phyloP scores from a whole-genome alignment of 2,797 vertebrate genomes.

The Amphiprion clarkii region DNA sequence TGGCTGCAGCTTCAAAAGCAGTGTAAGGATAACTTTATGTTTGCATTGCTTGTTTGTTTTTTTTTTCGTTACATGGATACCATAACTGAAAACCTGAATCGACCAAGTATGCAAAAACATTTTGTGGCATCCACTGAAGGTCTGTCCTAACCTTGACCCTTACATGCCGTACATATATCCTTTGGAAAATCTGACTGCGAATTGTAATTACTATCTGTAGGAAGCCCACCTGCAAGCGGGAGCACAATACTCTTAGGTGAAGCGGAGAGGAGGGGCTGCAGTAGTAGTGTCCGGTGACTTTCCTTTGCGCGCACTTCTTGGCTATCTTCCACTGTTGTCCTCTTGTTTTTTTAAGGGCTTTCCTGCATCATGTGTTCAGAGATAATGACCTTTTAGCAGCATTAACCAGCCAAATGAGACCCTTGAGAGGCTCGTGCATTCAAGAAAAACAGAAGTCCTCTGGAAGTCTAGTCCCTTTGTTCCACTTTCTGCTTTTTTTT shows the following conservation, averaged over 20 bases:
- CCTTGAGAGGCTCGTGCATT: constrained; percentile 67
- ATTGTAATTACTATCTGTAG: constrained; percentile 60
- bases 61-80: not conserved
- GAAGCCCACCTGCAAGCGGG: constrained; percentile 76
- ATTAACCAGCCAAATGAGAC: constrained; percentile 70
- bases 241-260: constrained; percentile 79
- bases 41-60: not conserved
- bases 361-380: constrained; percentile 62
- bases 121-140: constrained; percentile 24
- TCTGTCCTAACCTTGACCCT: constrained; percentile 62
- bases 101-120: constrained; percentile 18
- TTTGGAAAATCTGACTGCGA: constrained; percentile 75
- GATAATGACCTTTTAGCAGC: constrained; percentile 71
- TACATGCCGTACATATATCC: constrained; percentile 71
- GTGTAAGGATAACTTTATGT: not conserved
- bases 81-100: not conserved
- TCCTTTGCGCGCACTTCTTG: constrained; percentile 71
- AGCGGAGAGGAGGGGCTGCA: constrained; percentile 63
- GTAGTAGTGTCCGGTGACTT: constrained; percentile 67
- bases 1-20: not conserved
- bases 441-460: constrained; percentile 64
- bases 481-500: constrained; percentile 57
- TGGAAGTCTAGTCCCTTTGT: constrained; percentile 72
- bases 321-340: constrained; percentile 82
- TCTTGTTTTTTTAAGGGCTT: constrained; percentile 72